Evolutionary conservation across 2,113 vertebrate species (phyloP).

Genomic region (Ptilorrhoa leucosticta): DNA sequence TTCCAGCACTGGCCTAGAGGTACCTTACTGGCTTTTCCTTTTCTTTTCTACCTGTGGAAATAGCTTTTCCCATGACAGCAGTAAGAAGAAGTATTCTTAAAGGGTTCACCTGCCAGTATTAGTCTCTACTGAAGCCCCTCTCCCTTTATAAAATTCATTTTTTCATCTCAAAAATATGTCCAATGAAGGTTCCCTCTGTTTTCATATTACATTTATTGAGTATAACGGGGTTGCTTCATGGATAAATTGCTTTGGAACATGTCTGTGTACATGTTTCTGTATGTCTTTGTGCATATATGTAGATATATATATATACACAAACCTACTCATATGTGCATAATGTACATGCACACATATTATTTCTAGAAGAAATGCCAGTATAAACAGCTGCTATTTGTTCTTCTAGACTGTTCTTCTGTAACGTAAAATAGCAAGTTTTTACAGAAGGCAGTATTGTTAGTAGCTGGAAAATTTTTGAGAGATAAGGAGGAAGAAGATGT

Average conservation of each 20-base stretch:
- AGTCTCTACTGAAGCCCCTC: accelerated
- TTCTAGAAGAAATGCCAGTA: background rate
- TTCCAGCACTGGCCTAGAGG: background rate
- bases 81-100: background rate
- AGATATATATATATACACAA: accelerated
- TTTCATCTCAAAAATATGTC: background rate
- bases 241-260: background rate
- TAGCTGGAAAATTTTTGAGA: background rate
- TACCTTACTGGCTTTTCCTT: background rate
- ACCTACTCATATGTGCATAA: background rate
- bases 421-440: background rate
- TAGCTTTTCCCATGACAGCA: background rate
- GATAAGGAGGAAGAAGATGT: background rate
- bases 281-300: background rate
- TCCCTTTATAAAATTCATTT: background rate
- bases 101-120: background rate
- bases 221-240: background rate
- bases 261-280: background rate
- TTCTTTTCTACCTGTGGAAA: background rate
- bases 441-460: background rate
- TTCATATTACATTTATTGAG: background rate
- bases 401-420: background rate
- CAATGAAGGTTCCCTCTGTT: background rate
- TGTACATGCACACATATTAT: accelerated
- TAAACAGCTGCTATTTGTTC: background rate